Conservation (phyloP, 2,888 invertebrate species). For the Agriopis aurantiaria region DNA sequence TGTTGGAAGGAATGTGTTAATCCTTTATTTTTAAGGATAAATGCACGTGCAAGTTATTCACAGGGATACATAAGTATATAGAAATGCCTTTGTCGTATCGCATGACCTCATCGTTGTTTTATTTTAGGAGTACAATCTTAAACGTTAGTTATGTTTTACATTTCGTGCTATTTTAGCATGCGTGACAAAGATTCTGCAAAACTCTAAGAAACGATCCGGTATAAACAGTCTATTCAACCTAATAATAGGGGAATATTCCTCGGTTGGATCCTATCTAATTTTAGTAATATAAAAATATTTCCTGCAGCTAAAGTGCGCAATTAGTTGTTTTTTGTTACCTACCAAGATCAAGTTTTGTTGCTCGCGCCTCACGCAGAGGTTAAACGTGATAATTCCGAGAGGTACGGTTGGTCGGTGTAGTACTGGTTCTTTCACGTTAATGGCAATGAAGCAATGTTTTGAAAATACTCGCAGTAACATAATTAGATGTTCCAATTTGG, state of each 20-base stretch:
- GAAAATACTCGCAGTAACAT: conserved; percentile 59
- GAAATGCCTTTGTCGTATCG: conserved; percentile 38
- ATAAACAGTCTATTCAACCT: conserved; percentile 46
- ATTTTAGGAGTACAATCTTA: conserved; percentile 44
- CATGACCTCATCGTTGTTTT: conserved; percentile 53
- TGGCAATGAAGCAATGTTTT: conserved; percentile 61
- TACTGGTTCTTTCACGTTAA: conserved; percentile 59
- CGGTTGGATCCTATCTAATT: conserved; percentile 47
- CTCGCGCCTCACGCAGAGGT: conserved; percentile 59
- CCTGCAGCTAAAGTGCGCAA: conserved; percentile 64
- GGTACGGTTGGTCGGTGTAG: conserved; percentile 53
- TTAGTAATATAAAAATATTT: conserved; percentile 60
- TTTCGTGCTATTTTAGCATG: conserved; percentile 50
- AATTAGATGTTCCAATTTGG: conserved; percentile 59
- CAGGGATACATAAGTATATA: conserved; percentile 20
- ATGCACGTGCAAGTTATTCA: conserved; percentile 34
- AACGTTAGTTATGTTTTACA: conserved; percentile 30
- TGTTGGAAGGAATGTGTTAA: conserved; percentile 36
- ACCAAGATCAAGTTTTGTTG: conserved; percentile 59
- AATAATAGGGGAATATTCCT: conserved; percentile 45
- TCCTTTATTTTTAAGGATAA: conserved; percentile 48
- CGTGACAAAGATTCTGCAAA: conserved; percentile 53
- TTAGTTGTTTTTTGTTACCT: conserved; percentile 64
- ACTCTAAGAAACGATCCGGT: conserved; percentile 50
- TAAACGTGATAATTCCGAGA: conserved; percentile 64